Conservation (phyloP, 2,888 invertebrate genomes). For the Xanthorhoe designata region DNA sequence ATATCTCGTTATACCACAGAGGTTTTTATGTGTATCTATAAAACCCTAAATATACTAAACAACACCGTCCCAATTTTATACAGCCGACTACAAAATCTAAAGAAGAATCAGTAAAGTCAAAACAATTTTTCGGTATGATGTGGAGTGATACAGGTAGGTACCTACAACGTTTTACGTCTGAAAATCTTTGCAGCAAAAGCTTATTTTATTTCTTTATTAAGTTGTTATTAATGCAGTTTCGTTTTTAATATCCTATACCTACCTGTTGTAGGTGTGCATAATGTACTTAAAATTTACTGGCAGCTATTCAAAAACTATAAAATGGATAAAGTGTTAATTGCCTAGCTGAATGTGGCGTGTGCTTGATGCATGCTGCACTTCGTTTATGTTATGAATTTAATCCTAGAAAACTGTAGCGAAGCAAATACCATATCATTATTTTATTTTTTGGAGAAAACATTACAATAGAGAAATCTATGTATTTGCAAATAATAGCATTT, state of each 20-base stretch:
- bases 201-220: too few species aligned
- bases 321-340: constrained; percentile 6
- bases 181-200: neutral
- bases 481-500: too few species aligned
- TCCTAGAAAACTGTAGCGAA: neutral
- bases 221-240: neutral
- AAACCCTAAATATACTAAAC: neutral
- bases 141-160: too few species aligned
- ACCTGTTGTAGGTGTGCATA: neutral
- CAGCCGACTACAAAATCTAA: neutral
- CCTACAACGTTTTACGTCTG: neutral
- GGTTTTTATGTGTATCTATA: neutral
- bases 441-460: too few species aligned
- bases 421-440: too few species aligned
- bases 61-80: neutral
- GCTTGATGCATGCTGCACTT: constrained; percentile 8
- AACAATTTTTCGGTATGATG: too few species aligned
- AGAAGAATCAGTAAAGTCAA: too few species aligned
- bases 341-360: constrained; percentile 5
- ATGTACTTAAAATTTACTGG: neutral
- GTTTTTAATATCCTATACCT: neutral
- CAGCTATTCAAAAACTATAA: constrained; percentile 1
- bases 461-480: too few species aligned
- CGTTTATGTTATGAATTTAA: neutral
- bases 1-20: constrained; percentile 6